Evolutionary conservation across 2,113 vertebrate genomes (phyloP), one percentile per base, ranked within the genome.

Genomic region (Pluvianellus socialis): DNA sequence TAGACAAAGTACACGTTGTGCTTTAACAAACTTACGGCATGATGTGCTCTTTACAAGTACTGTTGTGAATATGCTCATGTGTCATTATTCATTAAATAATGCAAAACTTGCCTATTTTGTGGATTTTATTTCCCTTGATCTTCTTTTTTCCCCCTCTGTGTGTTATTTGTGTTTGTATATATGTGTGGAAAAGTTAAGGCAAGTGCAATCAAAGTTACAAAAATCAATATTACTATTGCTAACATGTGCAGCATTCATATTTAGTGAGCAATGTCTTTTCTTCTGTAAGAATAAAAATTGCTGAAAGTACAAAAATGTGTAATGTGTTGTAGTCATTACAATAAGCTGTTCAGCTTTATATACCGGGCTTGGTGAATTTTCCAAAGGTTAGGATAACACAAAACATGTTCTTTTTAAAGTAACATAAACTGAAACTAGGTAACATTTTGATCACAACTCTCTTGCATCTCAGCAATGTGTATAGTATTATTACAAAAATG

Each of bases 161-260:
- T 86, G 28, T 97, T 90, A n/a, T 88, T 70, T 92, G 59, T 96
- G 45, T 96, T 88, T 87, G n/a, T 93, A 76, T 63, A 32, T 89
- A 80, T 59, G 66, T 77, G 74, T 94, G 85, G 92, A 97, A 97
- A 97, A 90, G 72, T 98, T 98, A 98, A 98, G 98, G 98, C 98
- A 98, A 98, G 97, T 98, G 90, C 95, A 98, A 97, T 97, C 91
- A 96, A 95, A 97, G 87, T 96, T 98, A 96, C 92, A 98, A 98
- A 98, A 97, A 96, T 94, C 88, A 95, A 66, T 96, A 95, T 95
- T 94, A 97, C 96, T 98, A 98, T 98, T 98, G 97, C 98, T 98
- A 98, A 97, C 45, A 73, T 97, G 97, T 98, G 97, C 96, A 98
- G 94, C 96, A 98, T 98, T 98, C 95, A 82, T 96, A 98, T 97